phyloP scores from a whole-genome alignment of 2,113 vertebrate species.

The Herpetotheres cachinnans region DNA sequence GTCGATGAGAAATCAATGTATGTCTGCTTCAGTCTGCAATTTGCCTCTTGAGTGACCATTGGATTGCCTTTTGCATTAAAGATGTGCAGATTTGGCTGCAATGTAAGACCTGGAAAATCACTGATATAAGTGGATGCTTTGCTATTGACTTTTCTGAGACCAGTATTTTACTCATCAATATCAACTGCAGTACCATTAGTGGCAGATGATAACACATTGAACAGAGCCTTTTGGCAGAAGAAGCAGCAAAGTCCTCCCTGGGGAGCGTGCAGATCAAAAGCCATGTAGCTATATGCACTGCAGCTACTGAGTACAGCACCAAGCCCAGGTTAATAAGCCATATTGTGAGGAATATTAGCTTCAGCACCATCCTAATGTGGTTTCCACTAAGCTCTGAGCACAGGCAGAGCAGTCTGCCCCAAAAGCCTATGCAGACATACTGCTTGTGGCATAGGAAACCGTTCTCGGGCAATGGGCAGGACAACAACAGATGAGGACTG shows the following conservation, averaged over 20 bases:
- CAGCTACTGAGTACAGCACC: background rate
- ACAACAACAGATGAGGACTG: background rate
- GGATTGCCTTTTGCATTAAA: background rate
- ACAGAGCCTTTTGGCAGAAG: background rate
- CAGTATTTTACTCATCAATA: conserved; percentile 8
- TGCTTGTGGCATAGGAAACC: background rate
- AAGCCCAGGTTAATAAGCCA: background rate
- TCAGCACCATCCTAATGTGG: background rate
- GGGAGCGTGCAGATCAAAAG: background rate
- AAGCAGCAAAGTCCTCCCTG: background rate
- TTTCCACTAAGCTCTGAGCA: background rate
- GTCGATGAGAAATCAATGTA: background rate
- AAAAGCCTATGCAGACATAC: background rate
- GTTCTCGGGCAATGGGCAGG: background rate
- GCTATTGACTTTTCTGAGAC: background rate
- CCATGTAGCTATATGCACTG: background rate
- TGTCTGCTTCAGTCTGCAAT: background rate
- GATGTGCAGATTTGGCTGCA: background rate
- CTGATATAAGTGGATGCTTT: background rate
- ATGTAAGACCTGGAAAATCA: background rate
- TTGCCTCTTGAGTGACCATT: background rate
- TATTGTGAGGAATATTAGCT: background rate
- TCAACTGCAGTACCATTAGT: background rate
- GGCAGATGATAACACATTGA: background rate
- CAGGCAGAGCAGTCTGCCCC: background rate